phyloP scores from a whole-genome alignment of 2,113 vertebrate genomes.

The Tragelaphus scriptus region DNA sequence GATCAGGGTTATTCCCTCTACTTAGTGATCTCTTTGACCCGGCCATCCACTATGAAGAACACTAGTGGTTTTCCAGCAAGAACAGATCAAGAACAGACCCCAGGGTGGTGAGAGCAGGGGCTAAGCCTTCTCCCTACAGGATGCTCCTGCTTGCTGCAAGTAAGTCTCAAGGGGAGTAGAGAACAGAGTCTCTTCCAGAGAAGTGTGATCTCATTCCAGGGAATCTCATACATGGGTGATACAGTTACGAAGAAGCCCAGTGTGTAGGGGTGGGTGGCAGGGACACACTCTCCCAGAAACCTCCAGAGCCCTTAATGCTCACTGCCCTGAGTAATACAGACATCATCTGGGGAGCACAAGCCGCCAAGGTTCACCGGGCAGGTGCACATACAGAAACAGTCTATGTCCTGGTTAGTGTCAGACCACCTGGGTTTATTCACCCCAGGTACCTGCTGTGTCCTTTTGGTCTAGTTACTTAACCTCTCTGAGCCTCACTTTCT shows the following conservation, averaged over 20 bases:
- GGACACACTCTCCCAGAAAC: neutral
- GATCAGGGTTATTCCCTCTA: neutral
- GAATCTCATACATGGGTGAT: neutral
- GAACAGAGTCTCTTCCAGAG: neutral
- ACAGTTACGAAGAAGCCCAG: neutral
- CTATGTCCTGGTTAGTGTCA: neutral
- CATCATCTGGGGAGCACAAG: neutral
- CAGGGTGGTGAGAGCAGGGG: neutral
- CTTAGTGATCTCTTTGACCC: neutral
- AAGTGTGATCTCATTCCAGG: neutral
- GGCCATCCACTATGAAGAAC: neutral
- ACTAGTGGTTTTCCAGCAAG: neutral
- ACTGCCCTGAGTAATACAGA: neutral
- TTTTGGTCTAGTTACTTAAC: neutral
- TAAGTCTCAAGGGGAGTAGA: neutral
- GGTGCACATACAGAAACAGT: neutral
- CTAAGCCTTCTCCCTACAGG: neutral
- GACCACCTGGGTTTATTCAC: neutral
- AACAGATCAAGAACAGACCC: neutral
- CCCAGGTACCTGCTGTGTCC: neutral
- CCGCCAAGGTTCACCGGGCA: neutral
- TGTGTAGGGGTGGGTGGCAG: too few species aligned
- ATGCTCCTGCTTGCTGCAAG: neutral
- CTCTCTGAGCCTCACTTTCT: neutral
- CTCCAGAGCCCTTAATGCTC: neutral